Evolutionary conservation across 1,140 invertebrate species (phyloP), one percentile per base, ranked within the genome.

Genomic region (Teleogryllus occipitalis): DNA sequence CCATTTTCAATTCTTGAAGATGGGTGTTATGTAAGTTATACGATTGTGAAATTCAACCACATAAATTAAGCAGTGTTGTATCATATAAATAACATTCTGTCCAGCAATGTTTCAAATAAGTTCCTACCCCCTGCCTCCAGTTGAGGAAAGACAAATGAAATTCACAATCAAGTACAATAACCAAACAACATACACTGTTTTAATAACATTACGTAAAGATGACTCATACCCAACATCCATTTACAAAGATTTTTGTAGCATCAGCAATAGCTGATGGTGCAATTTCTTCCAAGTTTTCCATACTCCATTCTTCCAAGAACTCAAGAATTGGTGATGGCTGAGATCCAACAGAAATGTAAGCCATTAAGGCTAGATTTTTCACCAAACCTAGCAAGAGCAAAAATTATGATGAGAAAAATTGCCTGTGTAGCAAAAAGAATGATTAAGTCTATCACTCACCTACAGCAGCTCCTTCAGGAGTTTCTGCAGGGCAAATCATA

Each of bases 231-330:
- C 98, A 99, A 85, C 97, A 98, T 75, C 98, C 98, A 88, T 99
- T 99, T 0, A 99, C 98, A 88, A 99, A 99, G 84, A 99, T 99
- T 88, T 99, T 99, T 0, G 98, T 99, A 5, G 97, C 96, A 89
- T 98, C 96, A 18, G 95, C 94, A 84, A 98, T 98, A 5, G 96
- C 95, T 49, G 95, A 97, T 0, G 97, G 96, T 2, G 96, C 96
- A 83, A 98, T 98, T 90, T 99, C 97, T 89, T 99, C 98, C 75
- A 99, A 89, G 87, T 99, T 99, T 88, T 99, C 98, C 98, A 99
- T 99, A 79, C 96, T 98, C 98, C 98, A 99, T 86, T 99, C 98
- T 86, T 99, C 98, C 90, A 99, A 97, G 90, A 99, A 99, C 88
- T 99, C 98, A 7, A 99, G 87, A 88, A 99, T 99, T 0, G 98